Evolutionary conservation across 2,113 vertebrate species (phyloP), one percentile per base, ranked within the genome.

Genomic region (Tupaia chinensis): DNA sequence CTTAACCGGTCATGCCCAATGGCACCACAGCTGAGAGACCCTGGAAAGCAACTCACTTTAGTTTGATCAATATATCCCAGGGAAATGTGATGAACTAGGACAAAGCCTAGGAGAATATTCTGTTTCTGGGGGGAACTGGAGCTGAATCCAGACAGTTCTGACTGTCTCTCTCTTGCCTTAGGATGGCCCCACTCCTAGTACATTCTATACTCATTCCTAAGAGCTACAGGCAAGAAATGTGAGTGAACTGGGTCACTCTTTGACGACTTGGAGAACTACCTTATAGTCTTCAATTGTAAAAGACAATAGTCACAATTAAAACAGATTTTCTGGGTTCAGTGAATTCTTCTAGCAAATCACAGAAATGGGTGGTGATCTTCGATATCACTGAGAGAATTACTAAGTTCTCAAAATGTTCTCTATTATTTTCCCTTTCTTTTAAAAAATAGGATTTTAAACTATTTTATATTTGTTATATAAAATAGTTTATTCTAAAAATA

Each of bases 361-460:
- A 5, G 19, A 83, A 27, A 11, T 2, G 19, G 27, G 25, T 13
- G 29, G 25, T 7, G 0, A 2, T 82, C 9, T 54, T n/a, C 0
- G 0, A 34, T 9, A 65, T 9, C 14, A 74, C 58, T 63, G 58
- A 65, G 2, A 9, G 3, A 44, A 74, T 69, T 54, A 25, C 20
- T 56, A 20, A 65, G 54, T 65, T 74, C 44, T 53, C 54, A 83
- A 91, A 73, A 6, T n/a, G 16, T 56, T 44, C 10, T 32, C 44
- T 54, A 65, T 27, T 32, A 23, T 32, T 53, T 83, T 91, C 23
- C 25, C 44, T 44, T 44, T 82, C 14, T 69, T 27, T 27, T 29
- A n/a, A 61, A 74, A 60, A 23, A 44, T 60, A 91, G 73, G 58
- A 73, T 74, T 54, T 73, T 22, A 65, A 65, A 34, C 7, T 14